Base-by-base conservation (phyloP, 2,888 invertebrate genomes). In the Diabrotica balteata region DNA sequence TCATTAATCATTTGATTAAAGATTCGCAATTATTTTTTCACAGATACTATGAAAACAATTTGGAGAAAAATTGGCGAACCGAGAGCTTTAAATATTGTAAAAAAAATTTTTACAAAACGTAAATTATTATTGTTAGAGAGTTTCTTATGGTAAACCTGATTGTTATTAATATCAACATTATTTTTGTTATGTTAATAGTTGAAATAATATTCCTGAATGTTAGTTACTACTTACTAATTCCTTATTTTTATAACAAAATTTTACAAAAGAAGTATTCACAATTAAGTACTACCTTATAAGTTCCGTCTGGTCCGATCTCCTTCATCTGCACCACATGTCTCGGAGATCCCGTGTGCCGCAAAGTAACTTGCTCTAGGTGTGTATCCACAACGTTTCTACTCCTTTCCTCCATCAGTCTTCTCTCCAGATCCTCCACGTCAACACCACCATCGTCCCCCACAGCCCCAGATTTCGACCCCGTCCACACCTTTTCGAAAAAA, bases 401-500 rank as follows among this genome's bases (percentile, higher is more conserved):
- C 66, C 78, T 67, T 57, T 82, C 80, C 60, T 79, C 78, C 52
- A 73, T 78, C 63, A 80, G 67, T 46, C 72, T 73, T 71, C 74
- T 71, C 73, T 81, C 81, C 61, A 80, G 71, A 55, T 77, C 78
- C 45, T 65, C 52, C 52, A 80, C 78, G 67, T 80, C 79, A 55
- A 75, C 72, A 49, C 65, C 73, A 44, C 73, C 69, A 47, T 71
- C 76, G 47, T 77, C 72, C 75, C 78, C 68, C 65, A 69, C 70
- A 66, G 32, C 85, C 82, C 64, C 72, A 32, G 73, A 85, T 66
- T 58, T 52, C 62, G 70, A 59, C 80, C 90, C 89, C 70, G 89
- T 87, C 91, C 92, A 93, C 73, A 93, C 89, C 85, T 91, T 90
- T 83, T 94, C 94, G 84, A 92, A 94, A 82, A 93, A 92, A 75